Base-by-base conservation (phyloP, 2,888 invertebrate species). In the Trissolcus brochymenae region DNA sequence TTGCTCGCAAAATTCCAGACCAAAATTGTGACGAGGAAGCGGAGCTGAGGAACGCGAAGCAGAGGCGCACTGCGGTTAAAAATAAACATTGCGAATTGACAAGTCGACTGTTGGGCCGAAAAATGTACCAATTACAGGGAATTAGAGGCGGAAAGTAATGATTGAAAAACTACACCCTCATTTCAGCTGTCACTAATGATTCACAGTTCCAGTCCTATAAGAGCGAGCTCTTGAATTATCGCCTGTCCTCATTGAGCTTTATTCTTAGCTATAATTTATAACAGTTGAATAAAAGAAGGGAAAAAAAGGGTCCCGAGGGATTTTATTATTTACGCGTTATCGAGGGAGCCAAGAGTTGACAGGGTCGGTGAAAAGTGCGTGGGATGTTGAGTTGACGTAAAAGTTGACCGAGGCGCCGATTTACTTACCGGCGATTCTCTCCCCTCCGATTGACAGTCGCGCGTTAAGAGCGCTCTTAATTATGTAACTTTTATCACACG, bases 401-500 rank as follows among this genome's bases (percentile, higher is more conserved):
- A 71, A 64, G 61, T 56, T 40, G 70, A 65, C 41, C 67, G 59
- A 49, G 59, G 60, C 46, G 43, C 25, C 25, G 35, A 57, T 64
- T 59, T 55, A 61, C 72, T 76, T 64, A 59, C 75, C 78, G 78
- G 57, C 76, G 60, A 49, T 67, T 61, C 55, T 71, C 67, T 76
- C 73, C 73, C 68, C 66, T 64, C 76, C 60, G 76, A 6, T 51
- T 65, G 53, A 50, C 49, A 55, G 77, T 50, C 61, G 73, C 78
- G 80, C 73, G 78, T 81, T 54, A 49, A 41, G 9, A 56, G 53
- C 62, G 54, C 62, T 49, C 49, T 35, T 81, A 85, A 88, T 88
- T 85, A 86, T 85, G 84, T 84, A 87, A 88, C 84, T 83, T 82
- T 83, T 85, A 82, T 84, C 82, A 82, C 81, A 84, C 81, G 81